These are phyloP conservation scores for Escarpia spicata DNA, from an alignment of 2,888 invertebrate species.

Conservation along the genomic window DNA sequence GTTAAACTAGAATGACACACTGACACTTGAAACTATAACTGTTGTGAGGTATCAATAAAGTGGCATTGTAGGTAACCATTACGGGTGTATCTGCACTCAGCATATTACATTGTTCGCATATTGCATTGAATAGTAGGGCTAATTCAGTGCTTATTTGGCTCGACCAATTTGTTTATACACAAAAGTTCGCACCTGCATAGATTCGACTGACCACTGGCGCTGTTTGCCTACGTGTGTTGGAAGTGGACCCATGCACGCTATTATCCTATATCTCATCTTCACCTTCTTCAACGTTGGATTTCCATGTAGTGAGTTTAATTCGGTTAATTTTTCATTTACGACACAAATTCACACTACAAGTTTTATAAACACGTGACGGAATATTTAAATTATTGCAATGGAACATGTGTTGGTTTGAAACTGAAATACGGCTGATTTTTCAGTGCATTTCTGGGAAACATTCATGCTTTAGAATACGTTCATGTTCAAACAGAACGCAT, in stretches of 20 bases:
- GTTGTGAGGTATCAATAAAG: not conserved
- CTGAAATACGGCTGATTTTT: not conserved
- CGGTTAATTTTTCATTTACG: not conserved
- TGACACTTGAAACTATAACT: not conserved
- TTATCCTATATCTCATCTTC: not conserved
- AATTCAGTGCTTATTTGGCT: not conserved
- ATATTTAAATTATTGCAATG: not conserved
- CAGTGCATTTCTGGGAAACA: not conserved
- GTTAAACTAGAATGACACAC: not conserved
- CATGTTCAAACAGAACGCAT: no score
- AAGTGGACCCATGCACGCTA: not conserved
- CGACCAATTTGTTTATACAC: not conserved
- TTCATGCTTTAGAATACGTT: not conserved
- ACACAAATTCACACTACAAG: no score
- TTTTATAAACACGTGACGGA: not conserved
- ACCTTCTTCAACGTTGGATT: not conserved
- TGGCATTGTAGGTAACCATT: not conserved
- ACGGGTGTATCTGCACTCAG: not conserved
- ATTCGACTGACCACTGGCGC: not conserved
- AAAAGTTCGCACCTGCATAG: not conserved
- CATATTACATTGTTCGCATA: not conserved
- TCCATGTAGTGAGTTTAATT: not conserved
- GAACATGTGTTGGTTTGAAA: not conserved
- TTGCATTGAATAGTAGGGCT: not conserved
- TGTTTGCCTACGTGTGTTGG: not conserved